A percentile compares a stretch with the other conserved stretches of the same genome.
phyloP scores from a whole-genome alignment of 2,797 vertebrate genomes.

The Adrianichthys oophorus region DNA sequence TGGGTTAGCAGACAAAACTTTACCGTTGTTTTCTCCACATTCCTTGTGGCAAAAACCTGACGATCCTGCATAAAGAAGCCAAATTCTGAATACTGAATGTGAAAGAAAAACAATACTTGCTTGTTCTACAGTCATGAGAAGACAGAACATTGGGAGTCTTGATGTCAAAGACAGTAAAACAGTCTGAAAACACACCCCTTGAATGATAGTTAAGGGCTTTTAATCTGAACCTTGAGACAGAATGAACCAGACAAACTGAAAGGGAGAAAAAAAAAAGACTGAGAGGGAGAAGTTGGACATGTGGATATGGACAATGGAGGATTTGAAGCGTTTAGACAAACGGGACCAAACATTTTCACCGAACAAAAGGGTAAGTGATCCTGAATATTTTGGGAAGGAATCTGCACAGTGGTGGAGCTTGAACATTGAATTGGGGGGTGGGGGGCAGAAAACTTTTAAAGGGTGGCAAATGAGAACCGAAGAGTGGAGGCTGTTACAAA shows the following conservation, averaged over 20 bases:
- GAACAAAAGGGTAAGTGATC: constrained; percentile 53
- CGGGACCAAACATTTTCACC: constrained; percentile 24
- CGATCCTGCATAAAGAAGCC: too few relatives aligned
- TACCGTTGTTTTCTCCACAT: too few relatives aligned
- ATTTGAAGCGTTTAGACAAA: constrained; percentile 30
- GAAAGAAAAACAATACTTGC: too few relatives aligned
- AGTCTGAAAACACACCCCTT: constrained; percentile 28
- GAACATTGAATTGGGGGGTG: too few relatives aligned
- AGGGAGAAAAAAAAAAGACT: constrained; percentile 1
- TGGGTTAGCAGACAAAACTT: too few relatives aligned
- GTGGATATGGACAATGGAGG: constrained; percentile 40
- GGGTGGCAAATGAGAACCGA: too few relatives aligned
- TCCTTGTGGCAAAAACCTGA: too few relatives aligned
- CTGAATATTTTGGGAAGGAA: background rate
- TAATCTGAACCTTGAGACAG: constrained; percentile 14
- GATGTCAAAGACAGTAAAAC: background rate
- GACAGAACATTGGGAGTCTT: background rate
- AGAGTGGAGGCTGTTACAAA: too few relatives aligned
- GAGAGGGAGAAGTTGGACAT: constrained; percentile 50
- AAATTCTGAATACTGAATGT: too few relatives aligned
- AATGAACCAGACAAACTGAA: constrained; percentile 14
- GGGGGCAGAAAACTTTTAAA: too few relatives aligned
- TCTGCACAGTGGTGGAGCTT: too few relatives aligned
- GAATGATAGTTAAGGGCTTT: constrained; percentile 7
- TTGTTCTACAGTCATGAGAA: background rate